These are phyloP conservation scores for Gymnarchus niloticus DNA, from an alignment of 2,113 vertebrate genomes.

Conservation along the genomic window DNA sequence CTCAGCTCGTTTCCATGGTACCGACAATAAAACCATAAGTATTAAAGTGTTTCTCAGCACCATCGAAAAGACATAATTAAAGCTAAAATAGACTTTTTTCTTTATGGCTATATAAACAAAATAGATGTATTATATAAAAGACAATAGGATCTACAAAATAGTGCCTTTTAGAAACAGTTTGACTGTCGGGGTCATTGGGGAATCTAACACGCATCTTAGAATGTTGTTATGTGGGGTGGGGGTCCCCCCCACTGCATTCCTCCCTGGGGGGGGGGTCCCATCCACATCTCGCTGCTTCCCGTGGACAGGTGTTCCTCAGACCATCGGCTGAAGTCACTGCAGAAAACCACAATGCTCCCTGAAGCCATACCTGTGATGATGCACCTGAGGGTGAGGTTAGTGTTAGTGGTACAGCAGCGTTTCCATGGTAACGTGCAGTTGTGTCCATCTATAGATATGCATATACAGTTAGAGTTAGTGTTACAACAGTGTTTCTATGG, in stretches of 20 bases:
- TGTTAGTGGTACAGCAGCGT: neutral
- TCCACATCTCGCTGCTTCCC: conserved; percentile 66
- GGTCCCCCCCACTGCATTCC: neutral
- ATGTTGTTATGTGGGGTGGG: conserved; percentile 40
- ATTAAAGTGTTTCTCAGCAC: conserved; percentile 47
- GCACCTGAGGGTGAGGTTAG: conserved; percentile 63
- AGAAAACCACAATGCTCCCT: conserved; percentile 96
- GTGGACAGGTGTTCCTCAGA: conserved; percentile 93
- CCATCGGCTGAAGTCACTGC: conserved; percentile 97
- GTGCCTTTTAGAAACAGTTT: conserved; percentile 77
- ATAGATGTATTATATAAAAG: conserved; percentile 60
- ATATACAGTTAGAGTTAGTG: neutral
- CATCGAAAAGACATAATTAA: conserved; percentile 60
- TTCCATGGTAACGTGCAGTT: too few species aligned
- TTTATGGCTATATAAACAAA: conserved; percentile 49
- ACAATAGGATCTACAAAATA: conserved; percentile 92
- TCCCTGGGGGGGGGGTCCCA: neutral
- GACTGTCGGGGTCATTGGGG: conserved; percentile 53
- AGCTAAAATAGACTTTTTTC: conserved; percentile 84
- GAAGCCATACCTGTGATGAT: conserved; percentile 95
- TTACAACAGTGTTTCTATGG: too few species aligned
- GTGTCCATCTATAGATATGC: too few species aligned
- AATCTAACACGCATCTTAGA: conserved; percentile 72
- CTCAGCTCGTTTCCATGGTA: neutral
- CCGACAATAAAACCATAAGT: conserved; percentile 28